A percentile compares a stretch with the other conserved stretches of the same genome.
Evolutionary conservation across 1,140 invertebrate species (phyloP).

Genomic region (Drepana arcuata): DNA sequence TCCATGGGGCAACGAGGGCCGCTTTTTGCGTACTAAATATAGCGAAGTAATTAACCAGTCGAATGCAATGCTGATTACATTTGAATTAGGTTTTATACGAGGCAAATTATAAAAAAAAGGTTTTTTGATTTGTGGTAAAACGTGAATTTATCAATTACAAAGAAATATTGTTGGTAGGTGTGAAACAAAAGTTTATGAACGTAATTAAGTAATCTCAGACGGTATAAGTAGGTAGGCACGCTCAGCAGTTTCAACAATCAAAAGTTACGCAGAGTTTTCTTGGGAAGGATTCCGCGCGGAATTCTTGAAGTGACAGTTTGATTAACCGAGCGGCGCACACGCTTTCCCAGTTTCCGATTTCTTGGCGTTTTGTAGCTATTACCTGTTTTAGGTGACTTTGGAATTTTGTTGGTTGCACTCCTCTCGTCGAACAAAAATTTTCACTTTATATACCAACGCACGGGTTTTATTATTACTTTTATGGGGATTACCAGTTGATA

Average conservation of each 20-base stretch:
- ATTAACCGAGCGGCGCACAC: slow-evolving; percentile 66
- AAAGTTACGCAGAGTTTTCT: slow-evolving; percentile 65
- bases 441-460: no score
- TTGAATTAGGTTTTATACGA: slow-evolving; percentile 13
- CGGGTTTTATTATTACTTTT: no score
- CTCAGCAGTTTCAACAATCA: slow-evolving; percentile 62
- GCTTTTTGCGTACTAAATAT: slow-evolving; percentile 51
- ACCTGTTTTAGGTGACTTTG: slow-evolving; percentile 36
- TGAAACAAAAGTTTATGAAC: slow-evolving; percentile 26
- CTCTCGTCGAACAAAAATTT: no score
- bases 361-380: slow-evolving; percentile 45
- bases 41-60: slow-evolving; percentile 37
- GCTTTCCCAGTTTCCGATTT: slow-evolving; percentile 51
- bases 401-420: slow-evolving; percentile 23
- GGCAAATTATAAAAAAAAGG: no score
- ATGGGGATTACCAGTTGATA: no score
- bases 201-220: slow-evolving; percentile 57
- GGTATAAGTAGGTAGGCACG: slow-evolving; percentile 55
- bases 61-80: slow-evolving; percentile 31
- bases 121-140: no score
- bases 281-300: slow-evolving; percentile 57
- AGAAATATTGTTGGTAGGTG: no score
- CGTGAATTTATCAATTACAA: no score
- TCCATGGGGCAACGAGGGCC: slow-evolving; percentile 31
- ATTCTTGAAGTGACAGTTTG: slow-evolving; percentile 71